phyloP scores from a whole-genome alignment of 2,888 invertebrate genomes.

The Dolichomitus sp. region DNA sequence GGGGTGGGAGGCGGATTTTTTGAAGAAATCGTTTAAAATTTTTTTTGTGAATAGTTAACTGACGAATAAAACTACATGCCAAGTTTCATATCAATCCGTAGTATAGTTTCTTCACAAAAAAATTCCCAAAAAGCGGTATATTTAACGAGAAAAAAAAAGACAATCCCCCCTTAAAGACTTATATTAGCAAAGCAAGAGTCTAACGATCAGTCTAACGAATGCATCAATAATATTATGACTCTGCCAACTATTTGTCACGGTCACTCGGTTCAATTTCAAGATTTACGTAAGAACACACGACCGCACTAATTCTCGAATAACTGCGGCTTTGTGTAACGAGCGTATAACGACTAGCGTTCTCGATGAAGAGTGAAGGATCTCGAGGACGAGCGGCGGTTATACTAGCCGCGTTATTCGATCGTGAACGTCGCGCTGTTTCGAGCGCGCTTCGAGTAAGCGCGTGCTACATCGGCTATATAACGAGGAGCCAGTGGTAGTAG shows the following conservation, averaged over 20 bases:
- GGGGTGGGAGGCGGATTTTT: too few relatives aligned
- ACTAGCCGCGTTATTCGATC: constrained; percentile 34
- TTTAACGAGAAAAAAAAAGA: too few relatives aligned
- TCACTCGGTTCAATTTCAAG: constrained; percentile 14
- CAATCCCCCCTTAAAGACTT: too few relatives aligned
- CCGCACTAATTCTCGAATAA: constrained; percentile 17
- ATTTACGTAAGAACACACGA: constrained; percentile 8
- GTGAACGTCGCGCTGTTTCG: background rate
- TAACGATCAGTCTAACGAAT: too few relatives aligned
- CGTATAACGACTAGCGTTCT: constrained; percentile 24
- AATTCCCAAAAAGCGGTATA: too few relatives aligned
- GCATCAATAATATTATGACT: background rate
- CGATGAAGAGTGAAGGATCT: constrained; percentile 15
- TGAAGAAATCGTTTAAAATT: too few relatives aligned
- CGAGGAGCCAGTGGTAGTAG: background rate
- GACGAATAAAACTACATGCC: too few relatives aligned
- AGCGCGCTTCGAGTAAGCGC: background rate
- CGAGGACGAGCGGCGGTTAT: constrained; percentile 16
- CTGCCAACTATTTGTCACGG: background rate
- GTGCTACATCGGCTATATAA: background rate
- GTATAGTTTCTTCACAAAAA: too few relatives aligned
- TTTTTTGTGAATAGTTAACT: too few relatives aligned
- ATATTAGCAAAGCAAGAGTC: too few relatives aligned
- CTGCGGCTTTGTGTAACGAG: constrained; percentile 9
- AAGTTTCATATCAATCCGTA: too few relatives aligned